Evolutionary conservation across 2,888 invertebrate species (phyloP).

Genomic region (Falcaria lacertinaria): DNA sequence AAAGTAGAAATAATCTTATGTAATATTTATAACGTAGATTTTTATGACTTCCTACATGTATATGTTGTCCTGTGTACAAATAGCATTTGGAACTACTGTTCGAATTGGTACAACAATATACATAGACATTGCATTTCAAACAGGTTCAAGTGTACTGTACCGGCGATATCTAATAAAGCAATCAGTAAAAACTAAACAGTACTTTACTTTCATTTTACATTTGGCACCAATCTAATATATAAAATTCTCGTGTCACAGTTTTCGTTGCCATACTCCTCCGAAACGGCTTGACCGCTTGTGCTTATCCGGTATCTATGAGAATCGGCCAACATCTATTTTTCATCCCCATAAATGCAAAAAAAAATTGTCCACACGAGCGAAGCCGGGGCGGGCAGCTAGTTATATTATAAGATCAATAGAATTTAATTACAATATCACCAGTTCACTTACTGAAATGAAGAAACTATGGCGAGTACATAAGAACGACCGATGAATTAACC

Average conservation of each 20-base stretch:
- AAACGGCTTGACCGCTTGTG: too few species aligned
- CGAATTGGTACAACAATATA: constrained; percentile 59
- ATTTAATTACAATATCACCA: constrained; percentile 14
- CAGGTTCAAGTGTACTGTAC: constrained; percentile 64
- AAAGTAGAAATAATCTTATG: constrained; percentile 47
- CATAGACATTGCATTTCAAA: constrained; percentile 64
- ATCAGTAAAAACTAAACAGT: constrained; percentile 44
- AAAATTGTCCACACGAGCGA: too few species aligned
- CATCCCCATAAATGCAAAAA: too few species aligned
- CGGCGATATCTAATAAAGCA: constrained; percentile 71
- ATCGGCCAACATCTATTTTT: too few species aligned
- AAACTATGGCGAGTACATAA: constrained; percentile 32
- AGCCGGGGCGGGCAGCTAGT: too few species aligned
- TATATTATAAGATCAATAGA: too few species aligned
- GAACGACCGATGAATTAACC: constrained; percentile 29
- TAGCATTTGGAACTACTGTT: constrained; percentile 51
- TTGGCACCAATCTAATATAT: constrained; percentile 17
- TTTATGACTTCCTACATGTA: constrained; percentile 32
- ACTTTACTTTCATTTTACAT: constrained; percentile 29
- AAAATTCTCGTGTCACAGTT: too few species aligned
- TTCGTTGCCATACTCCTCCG: too few species aligned
- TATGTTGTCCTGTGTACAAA: constrained; percentile 68
- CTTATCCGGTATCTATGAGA: too few species aligned
- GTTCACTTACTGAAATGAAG: constrained; percentile 20
- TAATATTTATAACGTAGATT: constrained; percentile 22